Evolutionary conservation across 1,140 invertebrate genomes (phyloP), one percentile per base, ranked within the genome.

Genomic region (Aphis craccivora): DNA sequence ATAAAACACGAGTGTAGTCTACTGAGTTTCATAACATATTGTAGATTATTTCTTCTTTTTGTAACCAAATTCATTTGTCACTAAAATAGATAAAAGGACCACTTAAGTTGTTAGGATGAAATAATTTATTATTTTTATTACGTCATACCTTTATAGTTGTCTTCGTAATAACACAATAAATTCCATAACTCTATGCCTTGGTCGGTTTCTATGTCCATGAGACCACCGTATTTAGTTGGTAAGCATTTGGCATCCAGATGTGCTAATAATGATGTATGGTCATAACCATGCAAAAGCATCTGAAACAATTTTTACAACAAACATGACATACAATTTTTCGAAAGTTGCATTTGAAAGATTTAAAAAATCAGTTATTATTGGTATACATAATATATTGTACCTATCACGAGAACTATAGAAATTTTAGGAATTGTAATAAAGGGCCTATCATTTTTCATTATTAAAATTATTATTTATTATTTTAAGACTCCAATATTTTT

Each of bases 251-350:
- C 95, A 55, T 96, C 96, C 76, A 98, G 96, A 93, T 96, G 95
- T 48, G 96, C 95, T 89, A 96, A 96, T 30, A 98, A 95, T 0
- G 96, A 95, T 45, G 96, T 96, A 86, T 96, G 95, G 94, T 98
- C 96, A 25, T 96, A 97, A 8, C 98, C 97, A 95, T 98, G 97
- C 95, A 98, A 97, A 94, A 96, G 95, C 94, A 97, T 95, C 96
- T 97, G 93, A 95, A 94, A 90, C 4, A 20, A 9, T 37, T 83
- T 83, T 76, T 35, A 76, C 14, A n/a, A 76, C n/a, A 5, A n/a
- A 35, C 9, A 67, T 14, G 4, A n/a, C n/a, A 76, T 76, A 76
- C 1, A n/a, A 35, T 76, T 76, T 76, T 5, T n/a, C 14, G 14
- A 76, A 11, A n/a, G 1, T 67, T 67, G 60, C 30, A n/a, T n/a